Base-by-base conservation (phyloP, 2,797 vertebrate genomes). In the Ficedula albicollis region DNA sequence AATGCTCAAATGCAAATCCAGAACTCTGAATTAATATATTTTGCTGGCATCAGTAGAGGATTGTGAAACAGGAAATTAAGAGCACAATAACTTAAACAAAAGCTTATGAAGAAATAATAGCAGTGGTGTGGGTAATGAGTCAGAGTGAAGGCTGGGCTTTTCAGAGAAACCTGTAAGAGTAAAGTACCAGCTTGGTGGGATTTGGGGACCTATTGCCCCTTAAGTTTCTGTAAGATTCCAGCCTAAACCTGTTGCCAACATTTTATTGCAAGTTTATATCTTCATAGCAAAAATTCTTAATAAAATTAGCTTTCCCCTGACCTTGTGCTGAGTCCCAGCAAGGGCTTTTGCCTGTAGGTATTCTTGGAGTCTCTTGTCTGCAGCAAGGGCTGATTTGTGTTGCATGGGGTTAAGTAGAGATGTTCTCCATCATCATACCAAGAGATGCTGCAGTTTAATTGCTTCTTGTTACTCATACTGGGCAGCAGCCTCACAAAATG, bases 31-130 rank as follows among this genome's bases (percentile, higher is more conserved):
- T 95, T 81, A 90, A 84, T 85, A 84, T 81, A 87, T 95, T 91
- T 83, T 70, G 48, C 67, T 95, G 90, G 81, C 87, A 93, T 91
- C 74, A 29, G 93, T 41, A 36, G 77, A 82, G 76, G 86, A 75
- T 96, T 96, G 94, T 89, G 85, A 93, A 97, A 96, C 87, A 96
- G 95, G 93, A 97, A 96, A 96, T 93, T 90, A 95, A 95, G 93
- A 94, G 51, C 78, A 96, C 90, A 96, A 95, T 90, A 89, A 95
- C 87, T 97, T 92, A 91, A 95, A 95, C 70, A 87, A 85, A 94
- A 95, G 27, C 93, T 96, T 92, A 92, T 95, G 96, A 94, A 90
- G 81, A 93, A 93, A 93, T 95, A 94, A 91, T 85, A 46, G 54
- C 81, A 80, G 68, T 43, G 72, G 84, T 83, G 68, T 39, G 81